Percentiles rank a stretch among this genome's conserved stretches.
Conservation (phyloP, 2,797 vertebrate species). For the Prionace glauca region DNA sequence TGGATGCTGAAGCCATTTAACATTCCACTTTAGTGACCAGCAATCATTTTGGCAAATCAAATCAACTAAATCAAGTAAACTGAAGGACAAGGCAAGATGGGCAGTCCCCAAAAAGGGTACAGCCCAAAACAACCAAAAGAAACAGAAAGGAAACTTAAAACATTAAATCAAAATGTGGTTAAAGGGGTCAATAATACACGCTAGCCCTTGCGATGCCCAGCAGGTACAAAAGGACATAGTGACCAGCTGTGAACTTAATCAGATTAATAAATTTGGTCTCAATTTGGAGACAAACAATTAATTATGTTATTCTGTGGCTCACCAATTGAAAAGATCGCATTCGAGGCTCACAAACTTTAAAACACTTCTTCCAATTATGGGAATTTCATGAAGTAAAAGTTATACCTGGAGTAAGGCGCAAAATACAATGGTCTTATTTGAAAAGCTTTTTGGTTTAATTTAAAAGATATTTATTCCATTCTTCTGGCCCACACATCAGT, state of each 20-base stretch:
- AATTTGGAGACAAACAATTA: neutral
- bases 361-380: neutral
- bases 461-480: neutral
- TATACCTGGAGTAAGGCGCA: neutral
- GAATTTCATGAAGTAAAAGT: neutral
- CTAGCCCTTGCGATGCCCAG: too few species aligned
- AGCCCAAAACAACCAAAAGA: too few species aligned
- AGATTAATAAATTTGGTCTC: neutral
- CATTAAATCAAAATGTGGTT: too few species aligned
- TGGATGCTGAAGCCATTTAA: neutral
- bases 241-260: neutral
- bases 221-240: neutral
- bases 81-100: too few species aligned
- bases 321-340: neutral
- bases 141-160: too few species aligned
- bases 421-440: neutral
- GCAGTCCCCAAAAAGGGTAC: too few species aligned
- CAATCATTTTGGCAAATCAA: too few species aligned
- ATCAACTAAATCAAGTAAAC: too few species aligned
- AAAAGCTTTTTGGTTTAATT: constrained; percentile 16
- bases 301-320: neutral
- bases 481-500: neutral
- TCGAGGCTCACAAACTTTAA: neutral
- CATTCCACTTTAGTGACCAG: neutral
- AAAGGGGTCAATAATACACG: too few species aligned